phyloP scores from a whole-genome alignment of 2,113 vertebrate genomes.

The Fukomys damarensis region DNA sequence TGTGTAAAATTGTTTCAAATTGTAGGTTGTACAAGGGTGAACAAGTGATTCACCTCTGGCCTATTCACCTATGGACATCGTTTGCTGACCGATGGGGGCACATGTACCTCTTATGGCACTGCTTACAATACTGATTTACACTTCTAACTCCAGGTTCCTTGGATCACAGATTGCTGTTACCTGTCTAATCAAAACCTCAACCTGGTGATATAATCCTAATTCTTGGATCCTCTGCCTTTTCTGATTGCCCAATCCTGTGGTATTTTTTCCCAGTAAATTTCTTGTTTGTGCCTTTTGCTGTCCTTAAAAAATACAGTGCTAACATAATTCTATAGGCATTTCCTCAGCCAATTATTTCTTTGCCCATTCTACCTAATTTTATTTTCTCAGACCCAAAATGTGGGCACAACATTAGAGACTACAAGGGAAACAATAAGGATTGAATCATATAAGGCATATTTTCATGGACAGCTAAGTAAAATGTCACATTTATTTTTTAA shows the following conservation, averaged over 20 bases:
- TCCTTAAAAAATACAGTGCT: not conserved
- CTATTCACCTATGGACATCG: too few species aligned
- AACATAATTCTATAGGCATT: not conserved
- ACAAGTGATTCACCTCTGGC: too few species aligned
- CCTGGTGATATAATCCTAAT: not conserved
- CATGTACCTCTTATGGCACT: not conserved
- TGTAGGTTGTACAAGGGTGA: not conserved
- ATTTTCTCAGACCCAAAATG: not conserved
- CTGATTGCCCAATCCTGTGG: not conserved
- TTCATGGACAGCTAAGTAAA: not conserved
- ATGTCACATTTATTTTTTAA: too few species aligned
- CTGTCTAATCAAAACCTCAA: not conserved
- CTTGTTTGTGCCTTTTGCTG: not conserved
- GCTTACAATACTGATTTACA: not conserved
- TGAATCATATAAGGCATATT: not conserved
- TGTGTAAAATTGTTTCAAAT: not conserved
- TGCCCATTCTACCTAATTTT: not conserved
- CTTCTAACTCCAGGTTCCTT: not conserved
- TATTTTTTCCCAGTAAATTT: not conserved
- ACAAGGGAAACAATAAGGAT: not conserved
- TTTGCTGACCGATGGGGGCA: not conserved
- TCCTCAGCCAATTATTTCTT: not conserved
- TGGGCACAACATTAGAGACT: not conserved
- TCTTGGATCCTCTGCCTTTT: not conserved
- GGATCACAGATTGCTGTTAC: not conserved